Base-by-base conservation (phyloP, 2,113 vertebrate genomes). In the Hiodon tergisus region DNA sequence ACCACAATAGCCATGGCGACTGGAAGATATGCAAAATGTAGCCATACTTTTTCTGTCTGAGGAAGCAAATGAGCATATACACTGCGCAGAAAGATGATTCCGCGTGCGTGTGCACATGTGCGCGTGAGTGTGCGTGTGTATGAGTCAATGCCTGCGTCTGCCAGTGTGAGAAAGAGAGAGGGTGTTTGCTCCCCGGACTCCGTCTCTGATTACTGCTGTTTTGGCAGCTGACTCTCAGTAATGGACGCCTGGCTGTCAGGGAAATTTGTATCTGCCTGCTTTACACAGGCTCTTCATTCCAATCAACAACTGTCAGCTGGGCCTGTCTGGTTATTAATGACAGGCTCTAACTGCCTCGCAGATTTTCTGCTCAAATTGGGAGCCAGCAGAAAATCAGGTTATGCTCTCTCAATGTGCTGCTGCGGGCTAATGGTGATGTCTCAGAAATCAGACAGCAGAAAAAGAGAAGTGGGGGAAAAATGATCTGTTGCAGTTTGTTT, bases 301-400 rank as follows among this genome's bases (percentile, higher is more conserved):
- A 79, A 81, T 83, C 80, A 76, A 83, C 76, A 77, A 83, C 77
- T 77, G 77, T 83, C 84, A 80, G 81, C 78, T 77, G 7, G 68
- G n/a, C 72, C 77, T 65, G 79, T 72, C 70, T 13, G 53, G 74
- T 86, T 87, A 86, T 89, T 89, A 88, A 87, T 89, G 84, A 85
- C 75, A 79, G 82, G 77, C 83, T 82, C 81, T 85, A 86, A 83
- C 75, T 78, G 81, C 8, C 5, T 71, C 58, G 63, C 81, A 77
- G 77, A 75, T 82, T 80, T 79, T 81, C 77, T 31, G 46, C 79
- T 77, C 83, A 71, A 80, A 79, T 46, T 74, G 78, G 69, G 71
- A 70, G 81, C 60, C 74, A 73, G 81, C 70, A 74, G 74, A 84
- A 81, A 72, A 77, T 54, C 58, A 63, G 72, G 61, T 17, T 55